Conservation (phyloP, 1,140 invertebrate genomes). For the Thaumatotibia leucotreta region DNA sequence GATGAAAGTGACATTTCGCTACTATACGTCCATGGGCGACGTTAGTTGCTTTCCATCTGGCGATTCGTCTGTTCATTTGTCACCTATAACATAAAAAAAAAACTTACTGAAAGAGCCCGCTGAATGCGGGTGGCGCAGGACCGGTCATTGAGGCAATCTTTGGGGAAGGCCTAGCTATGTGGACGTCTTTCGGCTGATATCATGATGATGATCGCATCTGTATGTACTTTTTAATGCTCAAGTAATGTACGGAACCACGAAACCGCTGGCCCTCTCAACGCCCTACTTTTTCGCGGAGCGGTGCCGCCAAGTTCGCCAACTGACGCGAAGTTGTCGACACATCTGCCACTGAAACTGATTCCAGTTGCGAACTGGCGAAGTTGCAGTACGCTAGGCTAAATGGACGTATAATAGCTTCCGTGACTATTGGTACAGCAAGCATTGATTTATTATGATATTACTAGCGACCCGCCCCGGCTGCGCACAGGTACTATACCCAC, state of each 20-base stretch:
- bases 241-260: background rate
- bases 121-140: no score
- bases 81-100: no score
- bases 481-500: no score
- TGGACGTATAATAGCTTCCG: background rate
- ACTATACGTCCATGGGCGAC: no score
- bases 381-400: background rate
- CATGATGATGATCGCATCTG: background rate
- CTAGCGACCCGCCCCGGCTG: background rate
- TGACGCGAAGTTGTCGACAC: background rate
- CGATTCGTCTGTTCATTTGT: no score
- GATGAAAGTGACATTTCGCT: no score
- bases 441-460: background rate
- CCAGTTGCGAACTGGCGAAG: slow-evolving; percentile 1
- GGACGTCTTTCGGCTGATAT: no score
- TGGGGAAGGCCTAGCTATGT: no score
- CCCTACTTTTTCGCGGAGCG: background rate
- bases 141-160: no score
- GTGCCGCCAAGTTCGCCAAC: background rate
- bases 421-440: background rate
- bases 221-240: background rate
- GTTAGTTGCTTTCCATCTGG: no score
- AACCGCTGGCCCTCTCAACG: background rate
- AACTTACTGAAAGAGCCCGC: no score
- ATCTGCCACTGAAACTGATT: slow-evolving; percentile 12